These are phyloP conservation scores for Listronotus oregonensis DNA, from an alignment of 1,140 invertebrate genomes.

Conservation along the genomic window DNA sequence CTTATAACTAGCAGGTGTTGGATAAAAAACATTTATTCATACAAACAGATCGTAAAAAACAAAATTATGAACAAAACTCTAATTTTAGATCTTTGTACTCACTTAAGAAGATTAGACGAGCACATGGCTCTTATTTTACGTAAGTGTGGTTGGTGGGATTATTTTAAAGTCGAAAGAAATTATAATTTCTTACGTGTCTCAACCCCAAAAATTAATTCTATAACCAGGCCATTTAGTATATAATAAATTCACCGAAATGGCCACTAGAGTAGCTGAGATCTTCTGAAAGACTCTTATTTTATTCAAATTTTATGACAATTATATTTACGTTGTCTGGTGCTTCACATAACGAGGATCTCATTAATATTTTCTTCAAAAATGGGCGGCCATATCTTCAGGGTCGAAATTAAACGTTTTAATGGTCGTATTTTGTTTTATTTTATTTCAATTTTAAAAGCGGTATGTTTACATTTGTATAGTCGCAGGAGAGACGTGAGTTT, in stretches of 20 bases:
- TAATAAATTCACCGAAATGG: constrained; percentile 38
- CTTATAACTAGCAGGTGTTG: too few species aligned
- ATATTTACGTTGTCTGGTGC: neutral
- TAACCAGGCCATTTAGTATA: constrained; percentile 24
- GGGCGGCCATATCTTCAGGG: neutral
- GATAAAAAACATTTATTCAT: too few species aligned
- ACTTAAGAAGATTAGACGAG: too few species aligned
- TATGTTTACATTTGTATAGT: too few species aligned
- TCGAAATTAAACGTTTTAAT: neutral
- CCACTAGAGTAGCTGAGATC: constrained; percentile 31
- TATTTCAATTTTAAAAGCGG: too few species aligned
- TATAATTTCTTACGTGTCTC: neutral
- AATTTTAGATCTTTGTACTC: too few species aligned
- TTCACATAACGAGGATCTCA: too few species aligned
- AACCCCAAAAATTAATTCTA: constrained; percentile 20
- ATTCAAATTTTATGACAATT: constrained; percentile 28
- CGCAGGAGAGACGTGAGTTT: too few species aligned
- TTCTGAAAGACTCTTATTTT: constrained; percentile 13
- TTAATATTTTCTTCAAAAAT: too few species aligned
- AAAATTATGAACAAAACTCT: too few species aligned
- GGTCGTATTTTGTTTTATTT: neutral
- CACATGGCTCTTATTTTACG: too few species aligned
- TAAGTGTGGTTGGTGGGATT: neutral
- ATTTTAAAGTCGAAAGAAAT: neutral
- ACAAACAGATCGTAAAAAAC: too few species aligned